Conservation (phyloP, 2,797 vertebrate species). For the Stomatorhinus walkeri region DNA sequence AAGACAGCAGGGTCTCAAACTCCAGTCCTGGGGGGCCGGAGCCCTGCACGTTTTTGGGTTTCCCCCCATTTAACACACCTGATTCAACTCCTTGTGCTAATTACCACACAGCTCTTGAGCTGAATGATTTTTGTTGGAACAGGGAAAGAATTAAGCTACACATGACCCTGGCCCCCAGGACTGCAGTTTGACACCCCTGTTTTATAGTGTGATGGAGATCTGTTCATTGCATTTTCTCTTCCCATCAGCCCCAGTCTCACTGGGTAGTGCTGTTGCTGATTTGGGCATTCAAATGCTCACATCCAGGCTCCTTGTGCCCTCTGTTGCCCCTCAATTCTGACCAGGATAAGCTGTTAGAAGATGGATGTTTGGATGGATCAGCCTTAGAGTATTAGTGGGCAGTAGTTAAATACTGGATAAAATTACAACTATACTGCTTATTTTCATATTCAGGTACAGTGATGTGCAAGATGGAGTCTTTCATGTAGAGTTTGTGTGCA, state of each 20-base stretch:
- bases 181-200: neutral
- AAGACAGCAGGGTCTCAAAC: neutral
- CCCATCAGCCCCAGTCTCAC: neutral
- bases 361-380: neutral
- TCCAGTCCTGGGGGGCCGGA: neutral
- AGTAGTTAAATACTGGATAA: neutral
- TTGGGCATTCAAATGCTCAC: neutral
- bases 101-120: neutral
- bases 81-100: neutral
- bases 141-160: neutral
- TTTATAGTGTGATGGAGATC: neutral
- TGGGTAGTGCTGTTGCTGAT: neutral
- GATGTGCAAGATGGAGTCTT: neutral
- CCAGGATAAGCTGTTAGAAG: neutral
- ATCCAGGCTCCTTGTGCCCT: neutral
- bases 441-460: neutral
- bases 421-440: neutral
- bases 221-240: neutral
- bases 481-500: neutral
- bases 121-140: neutral
- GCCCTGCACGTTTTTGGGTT: neutral
- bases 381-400: neutral
- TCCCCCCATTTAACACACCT: neutral
- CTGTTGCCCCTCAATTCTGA: neutral
- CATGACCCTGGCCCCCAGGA: neutral